Evolutionary conservation across 2,113 vertebrate species (phyloP), one percentile per base, ranked within the genome.

Genomic region (Anas platyrhynchos): DNA sequence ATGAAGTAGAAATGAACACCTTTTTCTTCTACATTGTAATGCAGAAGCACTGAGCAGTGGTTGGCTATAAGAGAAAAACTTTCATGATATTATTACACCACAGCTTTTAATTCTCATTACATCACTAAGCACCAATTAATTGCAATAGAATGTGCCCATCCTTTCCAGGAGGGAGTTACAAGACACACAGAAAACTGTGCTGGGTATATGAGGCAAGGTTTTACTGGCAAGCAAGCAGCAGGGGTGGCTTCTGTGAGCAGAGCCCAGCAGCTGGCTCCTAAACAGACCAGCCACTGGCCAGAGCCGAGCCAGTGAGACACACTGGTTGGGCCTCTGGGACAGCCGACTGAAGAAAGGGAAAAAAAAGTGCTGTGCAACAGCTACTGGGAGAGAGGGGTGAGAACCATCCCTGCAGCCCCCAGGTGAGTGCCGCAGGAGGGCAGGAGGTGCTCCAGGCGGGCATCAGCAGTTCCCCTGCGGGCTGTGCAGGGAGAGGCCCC

Each of bases 141-240:
- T 41, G 17, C 34, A 27, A 72, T 5, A 63, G 34, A 41, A 0
- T n/a, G 7, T 11, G 32, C 2, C n/a, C 27, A 10, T 13, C 7
- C 11, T 59, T 84, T 55, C 66, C 16, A n/a, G 11, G 21, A 63
- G 4, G 16, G 16, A 67, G 9, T 27, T n/a, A 13, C 0, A 0
- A 84, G 25, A n/a, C n/a, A 14, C 2, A 8, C 6, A 38, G 48
- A 31, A 38, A 18, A 56, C 34, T 8, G 26, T 38, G 6, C 9
- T 36, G 13, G 59, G 22, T 13, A 36, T 25, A 10, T 14, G 22
- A 16, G 22, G n/a, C n/a, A 61, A 34, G 22, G 21, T 34, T 61
- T 36, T 52, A 25, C 23, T 25, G 23, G 50, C 13, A 52, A 25
- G 50, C 22, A 25, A 25, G 22, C 50, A 25, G 23, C 50, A 52